These are phyloP conservation scores for Notothenia coriiceps DNA, from an alignment of 2,113 vertebrate species.

Conservation along the genomic window DNA sequence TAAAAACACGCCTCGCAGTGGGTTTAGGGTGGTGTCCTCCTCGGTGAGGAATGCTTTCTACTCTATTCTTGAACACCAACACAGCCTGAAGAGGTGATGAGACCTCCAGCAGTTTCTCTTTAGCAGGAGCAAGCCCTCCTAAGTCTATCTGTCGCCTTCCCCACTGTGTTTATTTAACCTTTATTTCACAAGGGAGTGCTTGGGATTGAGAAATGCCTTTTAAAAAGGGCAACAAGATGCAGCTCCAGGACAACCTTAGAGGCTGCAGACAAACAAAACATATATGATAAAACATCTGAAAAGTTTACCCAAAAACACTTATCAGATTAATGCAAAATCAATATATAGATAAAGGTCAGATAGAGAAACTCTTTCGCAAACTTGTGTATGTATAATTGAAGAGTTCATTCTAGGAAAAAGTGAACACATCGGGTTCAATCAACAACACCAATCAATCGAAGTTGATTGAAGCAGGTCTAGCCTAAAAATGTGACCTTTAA, in stretches of 20 bases:
- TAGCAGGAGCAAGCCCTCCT: too few relatives aligned
- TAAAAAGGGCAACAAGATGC: not conserved
- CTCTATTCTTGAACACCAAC: constrained; percentile 44
- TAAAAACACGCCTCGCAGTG: constrained; percentile 1
- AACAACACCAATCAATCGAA: not conserved
- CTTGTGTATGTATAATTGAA: constrained; percentile 1
- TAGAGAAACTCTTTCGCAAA: not conserved
- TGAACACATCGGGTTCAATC: not conserved
- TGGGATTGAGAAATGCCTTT: constrained; percentile 6
- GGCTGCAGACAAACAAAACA: constrained; percentile 4
- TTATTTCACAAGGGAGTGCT: not conserved
- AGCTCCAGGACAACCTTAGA: too few relatives aligned
- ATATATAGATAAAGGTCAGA: too few relatives aligned
- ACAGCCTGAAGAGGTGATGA: not conserved
- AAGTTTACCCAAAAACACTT: not conserved
- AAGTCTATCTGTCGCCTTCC: constrained; percentile 2
- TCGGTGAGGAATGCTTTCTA: constrained; percentile 30
- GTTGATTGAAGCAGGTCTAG: too few relatives aligned
- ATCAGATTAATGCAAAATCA: not conserved
- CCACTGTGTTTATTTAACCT: constrained; percentile 24
- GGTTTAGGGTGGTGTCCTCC: constrained; percentile 63
- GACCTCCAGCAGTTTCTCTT: constrained; percentile 27
- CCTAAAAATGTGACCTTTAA: constrained; percentile 1
- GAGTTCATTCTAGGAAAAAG: not conserved
- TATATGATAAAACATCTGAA: not conserved